phyloP scores from a whole-genome alignment of 2,888 invertebrate species.

The Eupelmus urozonus region DNA sequence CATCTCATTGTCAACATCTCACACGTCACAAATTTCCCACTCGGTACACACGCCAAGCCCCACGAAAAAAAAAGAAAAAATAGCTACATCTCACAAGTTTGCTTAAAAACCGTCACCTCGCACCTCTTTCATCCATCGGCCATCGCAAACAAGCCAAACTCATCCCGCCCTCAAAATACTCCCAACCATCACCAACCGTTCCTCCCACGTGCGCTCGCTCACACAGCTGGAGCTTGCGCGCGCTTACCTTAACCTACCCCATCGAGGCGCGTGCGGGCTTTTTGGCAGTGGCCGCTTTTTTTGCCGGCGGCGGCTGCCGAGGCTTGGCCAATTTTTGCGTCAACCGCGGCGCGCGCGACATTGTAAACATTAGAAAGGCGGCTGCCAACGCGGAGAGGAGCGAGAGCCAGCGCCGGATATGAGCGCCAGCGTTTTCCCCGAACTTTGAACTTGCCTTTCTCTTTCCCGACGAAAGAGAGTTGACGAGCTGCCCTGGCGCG shows the following conservation, averaged over 20 bases:
- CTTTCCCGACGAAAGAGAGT: background rate
- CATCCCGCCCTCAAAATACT: too few relatives aligned
- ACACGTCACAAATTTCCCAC: too few relatives aligned
- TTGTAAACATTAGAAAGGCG: slow-evolving; percentile 74
- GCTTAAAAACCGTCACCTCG: too few relatives aligned
- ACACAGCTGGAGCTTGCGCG: slow-evolving; percentile 35
- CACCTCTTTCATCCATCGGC: too few relatives aligned
- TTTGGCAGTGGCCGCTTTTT: slow-evolving; percentile 71
- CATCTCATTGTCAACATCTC: too few relatives aligned
- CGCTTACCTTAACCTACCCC: slow-evolving; percentile 72
- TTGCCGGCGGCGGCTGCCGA: slow-evolving; percentile 45
- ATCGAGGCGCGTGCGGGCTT: too few relatives aligned
- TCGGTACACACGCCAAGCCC: too few relatives aligned
- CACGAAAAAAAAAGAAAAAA: too few relatives aligned
- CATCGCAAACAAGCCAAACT: too few relatives aligned
- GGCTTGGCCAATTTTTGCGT: slow-evolving; percentile 73
- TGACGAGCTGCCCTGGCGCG: background rate
- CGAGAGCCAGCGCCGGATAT: slow-evolving; percentile 57
- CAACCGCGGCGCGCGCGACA: slow-evolving; percentile 62
- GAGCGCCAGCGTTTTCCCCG: slow-evolving; percentile 57
- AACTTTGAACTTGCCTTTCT: slow-evolving; percentile 52
- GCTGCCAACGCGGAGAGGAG: slow-evolving; percentile 70
- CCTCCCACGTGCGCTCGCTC: background rate
- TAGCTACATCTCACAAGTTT: too few relatives aligned
- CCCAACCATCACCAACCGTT: too few relatives aligned